These are phyloP conservation scores for Helarctos malayanus DNA, from an alignment of 2,797 vertebrate species.

Conservation along the genomic window DNA sequence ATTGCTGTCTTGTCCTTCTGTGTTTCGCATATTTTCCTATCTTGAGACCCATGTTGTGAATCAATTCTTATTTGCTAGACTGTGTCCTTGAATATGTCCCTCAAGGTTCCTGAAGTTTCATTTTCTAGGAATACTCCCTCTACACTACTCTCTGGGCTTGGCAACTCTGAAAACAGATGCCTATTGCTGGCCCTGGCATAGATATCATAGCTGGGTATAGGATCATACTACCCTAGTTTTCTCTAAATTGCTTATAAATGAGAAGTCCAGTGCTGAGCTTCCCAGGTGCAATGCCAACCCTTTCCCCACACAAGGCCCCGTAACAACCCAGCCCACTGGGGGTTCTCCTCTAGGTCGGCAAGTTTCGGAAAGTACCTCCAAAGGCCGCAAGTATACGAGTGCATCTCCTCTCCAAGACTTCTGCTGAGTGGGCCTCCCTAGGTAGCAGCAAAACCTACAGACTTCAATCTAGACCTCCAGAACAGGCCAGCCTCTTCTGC, in stretches of 20 bases:
- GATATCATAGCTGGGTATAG: not conserved
- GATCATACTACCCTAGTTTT: not conserved
- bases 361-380: not conserved
- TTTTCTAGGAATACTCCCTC: not conserved
- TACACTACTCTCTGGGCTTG: not conserved
- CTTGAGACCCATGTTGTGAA: not conserved
- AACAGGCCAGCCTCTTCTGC: not conserved
- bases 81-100: slow-evolving; percentile 25
- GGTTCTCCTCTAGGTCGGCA: not conserved
- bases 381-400: not conserved
- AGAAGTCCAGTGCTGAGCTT: not conserved
- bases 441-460: not conserved
- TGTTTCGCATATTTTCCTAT: slow-evolving; percentile 34
- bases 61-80: slow-evolving; percentile 42
- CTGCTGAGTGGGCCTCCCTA: not conserved
- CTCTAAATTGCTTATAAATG: slow-evolving; percentile 12
- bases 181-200: not conserved
- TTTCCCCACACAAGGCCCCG: not conserved
- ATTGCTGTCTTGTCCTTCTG: not conserved
- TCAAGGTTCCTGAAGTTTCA: slow-evolving; percentile 37
- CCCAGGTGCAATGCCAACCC: not conserved
- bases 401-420: not conserved
- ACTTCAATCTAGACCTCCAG: not conserved
- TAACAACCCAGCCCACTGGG: not conserved
- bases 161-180: not conserved